A percentile compares a stretch with the other conserved stretches of the same genome.
Evolutionary conservation across 2,888 invertebrate species (phyloP).

Genomic region (Drosophila aldrichi): DNA sequence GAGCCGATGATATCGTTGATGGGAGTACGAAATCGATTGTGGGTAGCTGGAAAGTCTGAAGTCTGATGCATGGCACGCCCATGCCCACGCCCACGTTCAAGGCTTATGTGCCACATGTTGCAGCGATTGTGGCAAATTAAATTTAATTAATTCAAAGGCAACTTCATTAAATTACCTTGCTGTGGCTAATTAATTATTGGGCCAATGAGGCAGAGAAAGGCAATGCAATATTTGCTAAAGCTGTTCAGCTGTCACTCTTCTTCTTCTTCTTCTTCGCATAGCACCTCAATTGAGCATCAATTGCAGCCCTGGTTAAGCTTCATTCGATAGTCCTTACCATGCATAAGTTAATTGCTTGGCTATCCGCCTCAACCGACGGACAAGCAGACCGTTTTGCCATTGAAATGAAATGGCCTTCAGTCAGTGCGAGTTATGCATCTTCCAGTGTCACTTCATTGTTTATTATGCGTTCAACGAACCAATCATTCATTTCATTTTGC

Average conservation of each 20-base stretch:
- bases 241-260: background rate
- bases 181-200: background rate
- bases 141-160: conserved; percentile 33
- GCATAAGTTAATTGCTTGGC: conserved; percentile 9
- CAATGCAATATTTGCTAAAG: too few relatives aligned
- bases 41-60: background rate
- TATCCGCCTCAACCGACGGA: background rate
- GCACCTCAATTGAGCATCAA: background rate
- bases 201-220: background rate
- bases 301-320: background rate
- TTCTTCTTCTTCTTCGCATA: too few relatives aligned
- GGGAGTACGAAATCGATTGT: conserved; percentile 25
- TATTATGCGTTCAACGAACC: conserved; percentile 59
- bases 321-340: background rate
- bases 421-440: conserved; percentile 32
- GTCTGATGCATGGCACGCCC: conserved; percentile 15
- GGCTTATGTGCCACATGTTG: conserved; percentile 55
- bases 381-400: background rate
- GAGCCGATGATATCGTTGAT: conserved; percentile 32
- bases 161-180: conserved; percentile 5
- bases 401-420: conserved; percentile 16
- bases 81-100: conserved; percentile 1
- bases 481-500: conserved; percentile 69
- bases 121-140: conserved; percentile 39
- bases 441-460: conserved; percentile 52